phyloP scores from a whole-genome alignment of 2,888 invertebrate species.

The Agrotis segetum region DNA sequence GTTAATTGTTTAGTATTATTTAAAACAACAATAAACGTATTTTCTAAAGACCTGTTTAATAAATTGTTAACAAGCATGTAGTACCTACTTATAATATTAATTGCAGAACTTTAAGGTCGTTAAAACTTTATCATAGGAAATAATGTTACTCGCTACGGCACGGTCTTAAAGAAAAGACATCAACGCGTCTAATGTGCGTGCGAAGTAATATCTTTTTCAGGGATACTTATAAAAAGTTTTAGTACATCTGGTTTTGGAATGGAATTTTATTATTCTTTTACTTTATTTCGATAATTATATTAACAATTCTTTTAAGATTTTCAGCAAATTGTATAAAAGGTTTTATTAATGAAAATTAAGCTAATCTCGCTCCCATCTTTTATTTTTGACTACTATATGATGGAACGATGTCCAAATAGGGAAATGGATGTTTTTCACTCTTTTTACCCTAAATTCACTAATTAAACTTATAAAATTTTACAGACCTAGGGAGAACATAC shows the following conservation, averaged over 20 bases:
- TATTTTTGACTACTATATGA: too few relatives aligned
- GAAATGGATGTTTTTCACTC: too few relatives aligned
- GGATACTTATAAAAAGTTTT: neutral
- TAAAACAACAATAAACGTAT: neutral
- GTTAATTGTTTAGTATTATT: slow-evolving; percentile 10
- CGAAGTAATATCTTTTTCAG: neutral
- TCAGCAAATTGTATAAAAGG: too few relatives aligned
- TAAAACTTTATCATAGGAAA: neutral
- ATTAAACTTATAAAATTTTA: too few relatives aligned
- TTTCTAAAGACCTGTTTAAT: slow-evolving; percentile 1
- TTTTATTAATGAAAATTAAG: too few relatives aligned
- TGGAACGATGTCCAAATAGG: too few relatives aligned
- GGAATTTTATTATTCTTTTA: too few relatives aligned
- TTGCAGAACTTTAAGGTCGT: too few relatives aligned
- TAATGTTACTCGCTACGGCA: slow-evolving; percentile 26
- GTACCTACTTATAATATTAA: neutral
- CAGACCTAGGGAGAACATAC: too few relatives aligned
- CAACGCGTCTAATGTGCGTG: slow-evolving; percentile 71
- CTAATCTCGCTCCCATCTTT: too few relatives aligned
- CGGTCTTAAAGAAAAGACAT: slow-evolving; percentile 74
- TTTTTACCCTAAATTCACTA: too few relatives aligned
- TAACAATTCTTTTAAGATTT: too few relatives aligned
- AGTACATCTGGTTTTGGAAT: neutral
- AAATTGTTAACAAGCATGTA: neutral
- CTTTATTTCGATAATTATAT: neutral